Percentiles rank a stretch among this genome's conserved stretches.
These are phyloP conservation scores for Drosophila atripex DNA, from an alignment of 2,888 invertebrate genomes.

Conservation along the genomic window DNA sequence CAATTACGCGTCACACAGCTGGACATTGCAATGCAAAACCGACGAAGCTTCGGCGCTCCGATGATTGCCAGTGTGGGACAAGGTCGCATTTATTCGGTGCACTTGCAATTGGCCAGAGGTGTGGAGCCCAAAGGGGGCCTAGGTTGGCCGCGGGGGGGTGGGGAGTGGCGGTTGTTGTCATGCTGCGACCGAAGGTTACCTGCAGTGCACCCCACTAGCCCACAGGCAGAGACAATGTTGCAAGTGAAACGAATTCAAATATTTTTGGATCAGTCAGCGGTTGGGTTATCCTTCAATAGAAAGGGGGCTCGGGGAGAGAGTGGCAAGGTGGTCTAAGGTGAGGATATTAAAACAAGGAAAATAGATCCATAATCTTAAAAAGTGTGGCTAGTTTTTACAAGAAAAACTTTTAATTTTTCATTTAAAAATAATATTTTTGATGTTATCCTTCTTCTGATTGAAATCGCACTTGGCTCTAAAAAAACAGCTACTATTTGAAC, in stretches of 20 bases:
- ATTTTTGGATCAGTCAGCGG: constrained; percentile 62
- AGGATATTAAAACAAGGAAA: not conserved
- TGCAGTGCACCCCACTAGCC: constrained; percentile 49
- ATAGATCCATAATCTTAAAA: no score
- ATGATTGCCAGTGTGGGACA: constrained; percentile 77
- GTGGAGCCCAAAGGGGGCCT: not conserved
- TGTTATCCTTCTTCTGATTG: not conserved
- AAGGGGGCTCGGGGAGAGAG: not conserved
- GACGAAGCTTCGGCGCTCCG: constrained; percentile 26
- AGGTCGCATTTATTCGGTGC: constrained; percentile 78
- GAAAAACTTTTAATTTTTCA: not conserved
- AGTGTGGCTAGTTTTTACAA: not conserved
- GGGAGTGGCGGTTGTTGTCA: constrained; percentile 27
- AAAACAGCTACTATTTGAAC: not conserved
- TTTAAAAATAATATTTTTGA: not conserved
- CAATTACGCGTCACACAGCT: constrained; percentile 76
- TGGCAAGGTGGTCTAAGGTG: not conserved
- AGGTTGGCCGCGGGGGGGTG: not conserved
- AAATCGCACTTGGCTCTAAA: not conserved
- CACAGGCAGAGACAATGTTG: constrained; percentile 46
- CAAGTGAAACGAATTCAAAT: constrained; percentile 75
- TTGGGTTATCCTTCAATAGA: constrained; percentile 46
- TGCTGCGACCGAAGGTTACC: constrained; percentile 70
- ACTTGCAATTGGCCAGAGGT: constrained; percentile 66
- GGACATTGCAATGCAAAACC: constrained; percentile 57